Conservation (phyloP, 1,140 invertebrate genomes). For the Probaryconus sp. region DNA sequence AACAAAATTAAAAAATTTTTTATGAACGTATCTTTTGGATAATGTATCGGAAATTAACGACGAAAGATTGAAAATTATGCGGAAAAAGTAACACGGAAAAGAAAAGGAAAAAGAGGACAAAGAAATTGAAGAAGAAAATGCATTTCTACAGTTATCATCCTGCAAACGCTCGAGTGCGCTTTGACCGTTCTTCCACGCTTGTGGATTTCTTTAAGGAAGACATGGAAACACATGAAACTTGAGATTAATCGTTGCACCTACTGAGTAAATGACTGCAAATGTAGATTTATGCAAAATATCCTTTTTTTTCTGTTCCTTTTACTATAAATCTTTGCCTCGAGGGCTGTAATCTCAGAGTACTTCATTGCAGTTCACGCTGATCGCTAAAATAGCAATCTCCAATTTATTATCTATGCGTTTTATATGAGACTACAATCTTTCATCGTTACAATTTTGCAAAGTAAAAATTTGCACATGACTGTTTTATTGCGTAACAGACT, state of each 20-base stretch:
- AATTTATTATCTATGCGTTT: too few relatives aligned
- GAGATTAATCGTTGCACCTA: conserved; percentile 44
- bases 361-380: too few relatives aligned
- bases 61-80: conserved; percentile 10
- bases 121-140: conserved; percentile 46
- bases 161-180: conserved; percentile 59
- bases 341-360: too few relatives aligned
- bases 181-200: conserved; percentile 60
- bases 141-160: conserved; percentile 58
- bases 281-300: neutral
- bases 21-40: too few relatives aligned
- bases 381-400: too few relatives aligned
- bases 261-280: neutral
- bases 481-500: too few relatives aligned
- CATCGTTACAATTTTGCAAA: too few relatives aligned
- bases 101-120: conserved; percentile 13
- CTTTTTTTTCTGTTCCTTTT: neutral
- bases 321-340: neutral
- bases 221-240: conserved; percentile 44
- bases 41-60: too few relatives aligned
- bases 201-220: conserved; percentile 49
- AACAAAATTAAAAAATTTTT: too few relatives aligned
- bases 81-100: conserved; percentile 2
- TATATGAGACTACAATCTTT: too few relatives aligned
- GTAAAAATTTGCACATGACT: too few relatives aligned